Conservation (phyloP, 2,797 vertebrate genomes). For the Numenius phaeopus region DNA sequence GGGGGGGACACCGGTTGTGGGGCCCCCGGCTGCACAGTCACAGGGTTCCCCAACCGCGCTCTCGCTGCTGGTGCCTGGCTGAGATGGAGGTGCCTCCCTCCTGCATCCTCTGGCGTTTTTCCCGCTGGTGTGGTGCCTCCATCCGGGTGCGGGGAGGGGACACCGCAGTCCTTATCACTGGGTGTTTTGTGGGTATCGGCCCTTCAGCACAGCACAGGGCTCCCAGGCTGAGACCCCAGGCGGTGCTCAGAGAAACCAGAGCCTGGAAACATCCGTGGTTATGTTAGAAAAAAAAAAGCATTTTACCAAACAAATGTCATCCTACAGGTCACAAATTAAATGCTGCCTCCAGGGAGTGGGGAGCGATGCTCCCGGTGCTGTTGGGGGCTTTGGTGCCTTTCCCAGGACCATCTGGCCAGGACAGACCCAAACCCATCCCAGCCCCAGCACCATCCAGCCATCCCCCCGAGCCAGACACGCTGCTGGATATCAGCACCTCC, state of each 20-base stretch:
- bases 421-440: not conserved
- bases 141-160: fast-evolving
- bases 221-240: not conserved
- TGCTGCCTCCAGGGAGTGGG: not conserved
- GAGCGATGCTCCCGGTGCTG: fast-evolving
- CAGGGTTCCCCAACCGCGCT: not conserved
- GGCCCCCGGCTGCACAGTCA: not conserved
- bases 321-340: not conserved
- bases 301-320: not conserved
- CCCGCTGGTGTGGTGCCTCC: not conserved
- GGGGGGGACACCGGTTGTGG: fast-evolving
- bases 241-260: not conserved
- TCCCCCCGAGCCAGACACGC: fast-evolving
- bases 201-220: not conserved
- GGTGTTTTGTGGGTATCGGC: not conserved
- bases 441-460: not conserved
- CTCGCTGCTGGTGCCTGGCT: not conserved
- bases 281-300: not conserved
- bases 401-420: not conserved
- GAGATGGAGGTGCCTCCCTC: not conserved
- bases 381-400: not conserved
- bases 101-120: not conserved
- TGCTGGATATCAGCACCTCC: not conserved
- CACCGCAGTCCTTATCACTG: too few species aligned
- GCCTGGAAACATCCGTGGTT: not conserved